Conservation (phyloP, 2,888 invertebrate species). For the Lycaena phlaeas region DNA sequence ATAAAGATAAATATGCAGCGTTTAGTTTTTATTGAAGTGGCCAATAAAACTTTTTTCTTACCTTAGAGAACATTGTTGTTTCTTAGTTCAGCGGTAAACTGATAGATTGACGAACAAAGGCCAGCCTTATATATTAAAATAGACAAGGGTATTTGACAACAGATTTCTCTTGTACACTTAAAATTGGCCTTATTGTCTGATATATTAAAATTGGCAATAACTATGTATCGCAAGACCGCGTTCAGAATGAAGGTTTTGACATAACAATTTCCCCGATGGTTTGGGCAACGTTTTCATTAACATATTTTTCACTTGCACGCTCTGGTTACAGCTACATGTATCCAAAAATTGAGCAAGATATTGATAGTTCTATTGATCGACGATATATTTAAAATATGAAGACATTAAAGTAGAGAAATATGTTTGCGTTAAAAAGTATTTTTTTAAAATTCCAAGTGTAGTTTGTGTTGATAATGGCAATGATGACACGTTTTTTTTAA, state of each 20-base stretch:
- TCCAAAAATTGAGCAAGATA: not conserved
- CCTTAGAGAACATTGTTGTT: slow-evolving; percentile 7
- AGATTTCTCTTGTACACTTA: slow-evolving; percentile 9
- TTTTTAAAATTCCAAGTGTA: too few species aligned
- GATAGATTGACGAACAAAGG: not conserved
- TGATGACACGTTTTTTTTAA: too few species aligned
- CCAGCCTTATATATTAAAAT: slow-evolving; percentile 13
- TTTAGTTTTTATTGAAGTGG: not conserved
- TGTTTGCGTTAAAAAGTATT: too few species aligned
- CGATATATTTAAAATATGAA: too few species aligned
- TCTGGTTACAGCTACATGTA: slow-evolving; percentile 7
- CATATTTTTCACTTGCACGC: slow-evolving; percentile 9
- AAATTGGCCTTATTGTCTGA: slow-evolving; percentile 10
- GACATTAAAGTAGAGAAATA: too few species aligned
- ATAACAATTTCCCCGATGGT: too few species aligned
- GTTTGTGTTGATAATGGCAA: too few species aligned
- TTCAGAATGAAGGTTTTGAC: not conserved
- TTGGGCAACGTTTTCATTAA: slow-evolving; percentile 12
- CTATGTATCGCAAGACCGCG: slow-evolving; percentile 8
- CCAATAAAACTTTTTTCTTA: not conserved
- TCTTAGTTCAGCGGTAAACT: slow-evolving; percentile 4
- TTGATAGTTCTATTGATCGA: too few species aligned
- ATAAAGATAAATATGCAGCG: not conserved
- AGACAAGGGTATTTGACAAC: slow-evolving; percentile 8
- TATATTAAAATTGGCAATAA: slow-evolving; percentile 5